Base-by-base conservation (phyloP, 2,113 vertebrate species). In the Lota lota region DNA sequence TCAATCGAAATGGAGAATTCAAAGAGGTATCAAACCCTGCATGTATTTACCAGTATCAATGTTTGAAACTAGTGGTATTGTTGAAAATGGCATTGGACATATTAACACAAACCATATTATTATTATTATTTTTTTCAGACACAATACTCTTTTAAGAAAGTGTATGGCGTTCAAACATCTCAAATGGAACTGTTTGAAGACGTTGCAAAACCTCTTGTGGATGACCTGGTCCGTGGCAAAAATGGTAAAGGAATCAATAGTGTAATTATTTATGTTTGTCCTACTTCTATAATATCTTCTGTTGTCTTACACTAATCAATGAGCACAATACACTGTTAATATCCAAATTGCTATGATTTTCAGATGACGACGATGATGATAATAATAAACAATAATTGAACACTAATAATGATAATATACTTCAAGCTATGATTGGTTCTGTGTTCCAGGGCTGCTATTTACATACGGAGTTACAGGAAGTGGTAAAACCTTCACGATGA, bases 401-500 rank as follows among this genome's bases (percentile, higher is more conserved):
- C n/a, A n/a, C n/a, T n/a, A n/a, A n/a, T 47, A 14, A 47, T 47
- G n/a, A 47, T 47, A 47, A 14, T 47, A 2, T 47, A 14, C 40
- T 47, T 10, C 10, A 47, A 47, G 7, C 40, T 47, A 47, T 47
- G 8, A 14, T 47, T 11, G 19, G 18, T 21, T 76, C 4, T 6
- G 53, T 66, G 22, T 81, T 64, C 36, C 78, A 99, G 97, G 97
- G 64, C 91, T 99, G 18, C 94, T 99, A 40, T 99, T 99, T 19
- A 99, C 97, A 0, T 99, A 99, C 0, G 96, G 97, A 0, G 96
- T 99, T 75, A 99, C 97, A 0, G 97, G 96, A 72, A 99, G 96
- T 10, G 97, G 97, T n/a, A 99, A 99, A 79, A 99, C 97, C 0
- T 92, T 94, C 78, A 98, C 96, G 6, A 99, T 99, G 97, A 98